These are phyloP conservation scores for Pogoniulus pusillus DNA, from an alignment of 2,797 vertebrate genomes.

Conservation along the genomic window DNA sequence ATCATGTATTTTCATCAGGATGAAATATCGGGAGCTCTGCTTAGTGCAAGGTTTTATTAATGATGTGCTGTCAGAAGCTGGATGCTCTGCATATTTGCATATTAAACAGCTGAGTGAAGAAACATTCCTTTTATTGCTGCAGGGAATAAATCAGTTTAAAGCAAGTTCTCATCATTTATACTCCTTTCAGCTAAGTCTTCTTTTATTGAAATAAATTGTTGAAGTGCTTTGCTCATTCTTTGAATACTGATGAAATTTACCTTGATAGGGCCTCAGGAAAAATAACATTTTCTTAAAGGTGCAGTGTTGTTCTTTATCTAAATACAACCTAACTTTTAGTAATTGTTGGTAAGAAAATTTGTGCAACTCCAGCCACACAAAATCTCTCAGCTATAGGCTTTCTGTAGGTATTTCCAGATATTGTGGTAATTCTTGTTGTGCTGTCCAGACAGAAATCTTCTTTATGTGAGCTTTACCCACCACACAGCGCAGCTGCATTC, in stretches of 20 bases:
- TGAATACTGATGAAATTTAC: slow-evolving; percentile 90
- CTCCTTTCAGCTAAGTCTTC: slow-evolving; percentile 94
- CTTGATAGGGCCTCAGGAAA: slow-evolving; percentile 82
- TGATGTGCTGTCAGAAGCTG: slow-evolving; percentile 97
- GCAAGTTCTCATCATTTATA: slow-evolving; percentile 98
- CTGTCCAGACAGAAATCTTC: background rate
- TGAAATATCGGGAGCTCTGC: slow-evolving; percentile 97
- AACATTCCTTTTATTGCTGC: slow-evolving; percentile 98
- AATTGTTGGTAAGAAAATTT: slow-evolving; percentile 48
- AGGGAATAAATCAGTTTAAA: slow-evolving; percentile 99
- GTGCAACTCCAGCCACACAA: background rate
- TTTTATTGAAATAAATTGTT: slow-evolving; percentile 96
- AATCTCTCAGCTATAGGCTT: background rate
- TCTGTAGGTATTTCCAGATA: background rate
- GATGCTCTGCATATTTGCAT: slow-evolving; percentile 99
- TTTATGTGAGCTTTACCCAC: background rate
- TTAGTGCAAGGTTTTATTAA: slow-evolving; percentile 99
- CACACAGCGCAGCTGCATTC: rapidly evolving
- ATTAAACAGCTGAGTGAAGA: slow-evolving; percentile 99
- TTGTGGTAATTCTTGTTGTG: background rate
- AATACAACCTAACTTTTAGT: slow-evolving; percentile 42
- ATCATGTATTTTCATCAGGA: slow-evolving; percentile 99
- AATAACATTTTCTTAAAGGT: slow-evolving; percentile 84
- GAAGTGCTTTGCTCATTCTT: slow-evolving; percentile 89
- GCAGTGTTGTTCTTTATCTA: slow-evolving; percentile 70